Evolutionary conservation across 2,113 vertebrate genomes (phyloP).

Genomic region (Bagarius yarrelli): DNA sequence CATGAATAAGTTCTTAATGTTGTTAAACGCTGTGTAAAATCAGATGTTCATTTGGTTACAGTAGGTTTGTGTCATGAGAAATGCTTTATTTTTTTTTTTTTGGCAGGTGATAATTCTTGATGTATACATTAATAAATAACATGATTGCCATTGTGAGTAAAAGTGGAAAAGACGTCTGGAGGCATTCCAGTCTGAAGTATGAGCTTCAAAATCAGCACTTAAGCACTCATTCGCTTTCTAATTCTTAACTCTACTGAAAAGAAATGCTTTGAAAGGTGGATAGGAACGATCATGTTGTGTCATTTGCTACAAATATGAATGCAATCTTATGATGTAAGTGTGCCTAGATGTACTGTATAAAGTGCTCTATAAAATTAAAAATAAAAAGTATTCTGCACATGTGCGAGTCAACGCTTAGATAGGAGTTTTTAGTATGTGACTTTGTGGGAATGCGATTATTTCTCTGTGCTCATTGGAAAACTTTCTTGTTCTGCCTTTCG

Average conservation of each 20-base stretch:
- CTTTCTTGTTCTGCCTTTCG: slow-evolving; percentile 67
- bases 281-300: slow-evolving; percentile 41
- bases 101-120: slow-evolving; percentile 18
- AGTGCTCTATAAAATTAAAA: slow-evolving; percentile 62
- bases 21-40: slow-evolving; percentile 38
- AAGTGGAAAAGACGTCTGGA: neutral
- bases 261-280: slow-evolving; percentile 29
- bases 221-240: slow-evolving; percentile 15
- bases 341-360: slow-evolving; percentile 72
- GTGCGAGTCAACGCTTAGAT: slow-evolving; percentile 64
- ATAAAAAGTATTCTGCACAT: slow-evolving; percentile 64
- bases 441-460: slow-evolving; percentile 64
- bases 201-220: slow-evolving; percentile 11
- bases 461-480: slow-evolving; percentile 61
- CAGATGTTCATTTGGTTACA: slow-evolving; percentile 30
- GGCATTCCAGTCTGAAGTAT: slow-evolving; percentile 1
- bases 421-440: slow-evolving; percentile 65
- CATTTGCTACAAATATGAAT: slow-evolving; percentile 53
- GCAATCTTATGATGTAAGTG: slow-evolving; percentile 61
- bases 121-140: slow-evolving; percentile 15
- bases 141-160: neutral
- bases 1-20: slow-evolving; percentile 25
- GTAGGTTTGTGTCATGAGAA: slow-evolving; percentile 28
- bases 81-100: slow-evolving; percentile 28
- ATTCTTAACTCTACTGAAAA: slow-evolving; percentile 1